Base-by-base conservation (phyloP, 2,888 invertebrate species). In the Callosobruchus maculatus region DNA sequence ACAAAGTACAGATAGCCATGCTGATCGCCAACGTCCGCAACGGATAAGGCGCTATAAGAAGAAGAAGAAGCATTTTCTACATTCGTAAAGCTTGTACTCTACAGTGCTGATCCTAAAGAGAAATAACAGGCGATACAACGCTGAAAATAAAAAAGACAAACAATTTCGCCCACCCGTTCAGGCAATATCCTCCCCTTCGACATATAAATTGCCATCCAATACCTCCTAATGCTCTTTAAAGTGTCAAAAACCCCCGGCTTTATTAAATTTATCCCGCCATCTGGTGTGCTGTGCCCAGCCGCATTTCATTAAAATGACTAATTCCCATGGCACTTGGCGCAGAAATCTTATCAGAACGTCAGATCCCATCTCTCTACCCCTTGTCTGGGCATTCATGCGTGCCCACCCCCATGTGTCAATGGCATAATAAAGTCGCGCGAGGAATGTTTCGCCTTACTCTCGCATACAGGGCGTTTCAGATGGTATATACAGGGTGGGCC, bases 401-500 rank as follows among this genome's bases (percentile, higher is more conserved):
- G 49, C 49, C 49, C 18, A 13, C 49, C 49, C 49, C 13, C 83
- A 81, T 84, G 83, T 84, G 84, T 84, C 84, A 83, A 83, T 83
- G 81, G 78, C 78, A 83, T 82, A 83, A 84, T 84, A 83, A 83
- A 84, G 84, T 82, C 80, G 79, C 70, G 22, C 20, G 20, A 22
- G 30, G 20, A 21, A 70, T 26, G n/a, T 20, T 70, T 70, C 70
- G 26, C 30, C 20, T 22, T 20, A 20, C 22, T n/a, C 7, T 26
- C 67, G 21, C 22, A 67, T 71, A 71, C 71, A 67, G 71, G 71
- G 68, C 68, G 67, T 20, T 67, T 21, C 67, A 20, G n/a, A n/a
- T n/a, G n/a, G n/a, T n/a, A n/a, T n/a, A n/a, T n/a, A n/a, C n/a
- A n/a, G n/a, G n/a, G n/a, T n/a, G n/a, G n/a, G n/a, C n/a, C n/a